Evolutionary conservation across 2,113 vertebrate genomes (phyloP).

Genomic region (Sapayoa aenigma): DNA sequence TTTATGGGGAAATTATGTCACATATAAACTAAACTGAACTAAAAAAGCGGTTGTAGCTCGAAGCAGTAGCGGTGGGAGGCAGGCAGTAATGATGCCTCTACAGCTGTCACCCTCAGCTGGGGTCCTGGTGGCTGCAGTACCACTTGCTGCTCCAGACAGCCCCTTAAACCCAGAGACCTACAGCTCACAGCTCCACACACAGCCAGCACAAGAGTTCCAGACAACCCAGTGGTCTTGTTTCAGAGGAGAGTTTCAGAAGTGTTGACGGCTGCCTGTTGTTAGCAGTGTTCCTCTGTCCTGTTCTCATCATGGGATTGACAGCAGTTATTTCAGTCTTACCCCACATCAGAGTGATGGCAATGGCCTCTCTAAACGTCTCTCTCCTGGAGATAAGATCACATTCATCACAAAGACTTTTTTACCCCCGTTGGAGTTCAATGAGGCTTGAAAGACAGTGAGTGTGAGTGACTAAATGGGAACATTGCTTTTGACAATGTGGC

Average conservation of each 20-base stretch:
- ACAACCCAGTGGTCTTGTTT: background rate
- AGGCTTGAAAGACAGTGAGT: conserved; percentile 27
- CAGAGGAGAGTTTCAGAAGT: background rate
- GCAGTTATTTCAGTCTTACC: background rate
- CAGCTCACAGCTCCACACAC: background rate
- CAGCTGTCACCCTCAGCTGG: background rate
- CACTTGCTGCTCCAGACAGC: background rate
- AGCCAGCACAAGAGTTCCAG: background rate
- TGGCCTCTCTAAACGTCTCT: background rate
- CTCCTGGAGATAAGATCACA: background rate
- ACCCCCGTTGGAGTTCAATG: background rate
- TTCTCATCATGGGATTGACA: background rate
- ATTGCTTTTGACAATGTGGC: background rate
- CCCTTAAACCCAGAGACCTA: background rate
- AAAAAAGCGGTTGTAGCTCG: background rate
- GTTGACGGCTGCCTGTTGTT: background rate
- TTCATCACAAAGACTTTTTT: background rate
- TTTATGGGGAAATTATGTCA: conserved; percentile 31
- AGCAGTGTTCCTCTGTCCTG: accelerated
- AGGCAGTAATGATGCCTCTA: background rate
- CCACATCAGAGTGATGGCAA: background rate
- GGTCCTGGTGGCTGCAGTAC: background rate
- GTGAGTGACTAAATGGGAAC: background rate
- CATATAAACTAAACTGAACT: background rate
- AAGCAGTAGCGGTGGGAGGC: conserved; percentile 16